Conservation (phyloP, 2,113 vertebrate species). For the Pluvianellus socialis region DNA sequence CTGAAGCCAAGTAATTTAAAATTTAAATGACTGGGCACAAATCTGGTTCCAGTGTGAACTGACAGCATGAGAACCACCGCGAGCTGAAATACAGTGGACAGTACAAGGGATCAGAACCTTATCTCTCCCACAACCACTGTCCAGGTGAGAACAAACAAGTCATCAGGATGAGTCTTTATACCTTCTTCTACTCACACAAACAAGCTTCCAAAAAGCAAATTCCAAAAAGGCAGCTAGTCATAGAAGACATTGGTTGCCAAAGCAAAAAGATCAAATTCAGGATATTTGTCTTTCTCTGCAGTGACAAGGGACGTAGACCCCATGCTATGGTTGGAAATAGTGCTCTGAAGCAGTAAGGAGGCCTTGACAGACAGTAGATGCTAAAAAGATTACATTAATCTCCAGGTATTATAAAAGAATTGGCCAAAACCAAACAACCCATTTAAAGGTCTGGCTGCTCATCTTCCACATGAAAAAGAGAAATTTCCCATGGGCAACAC, state of each 20-base stretch:
- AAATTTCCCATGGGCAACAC: neutral
- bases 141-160: neutral
- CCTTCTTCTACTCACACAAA: neutral
- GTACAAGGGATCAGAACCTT: neutral
- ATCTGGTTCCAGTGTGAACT: neutral
- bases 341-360: neutral
- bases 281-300: neutral
- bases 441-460: neutral
- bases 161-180: neutral
- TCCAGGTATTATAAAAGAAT: neutral
- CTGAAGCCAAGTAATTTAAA: neutral
- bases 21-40: neutral
- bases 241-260: neutral
- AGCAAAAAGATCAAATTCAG: neutral
- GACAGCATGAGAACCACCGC: neutral
- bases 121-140: neutral
- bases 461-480: neutral
- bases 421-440: neutral
- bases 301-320: neutral
- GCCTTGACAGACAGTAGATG: neutral
- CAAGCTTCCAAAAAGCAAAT: neutral
- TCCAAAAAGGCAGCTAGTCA: neutral
- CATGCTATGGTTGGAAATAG: neutral
- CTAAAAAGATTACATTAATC: neutral
- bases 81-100: neutral